These are phyloP conservation scores for Bilobella aurantiaca DNA, from an alignment of 1,140 invertebrate species.

Conservation along the genomic window DNA sequence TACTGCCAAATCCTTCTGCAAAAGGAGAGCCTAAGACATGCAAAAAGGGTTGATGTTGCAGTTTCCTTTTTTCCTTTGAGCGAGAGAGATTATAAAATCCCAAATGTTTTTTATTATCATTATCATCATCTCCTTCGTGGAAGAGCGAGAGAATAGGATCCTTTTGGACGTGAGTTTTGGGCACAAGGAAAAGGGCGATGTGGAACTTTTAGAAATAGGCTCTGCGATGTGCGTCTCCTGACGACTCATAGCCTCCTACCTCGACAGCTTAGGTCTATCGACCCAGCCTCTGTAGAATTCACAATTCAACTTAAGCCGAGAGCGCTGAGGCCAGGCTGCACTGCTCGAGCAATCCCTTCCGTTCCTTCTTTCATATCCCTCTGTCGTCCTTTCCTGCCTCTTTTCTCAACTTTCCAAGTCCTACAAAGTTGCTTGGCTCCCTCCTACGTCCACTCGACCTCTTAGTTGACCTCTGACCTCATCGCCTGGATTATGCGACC, in stretches of 20 bases:
- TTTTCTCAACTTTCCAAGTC: not conserved
- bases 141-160: too few relatives aligned
- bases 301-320: not conserved
- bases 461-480: not conserved
- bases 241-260: not conserved
- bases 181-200: not conserved
- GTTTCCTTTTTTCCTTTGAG: too few relatives aligned
- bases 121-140: not conserved
- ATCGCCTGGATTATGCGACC: not conserved
- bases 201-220: not conserved
- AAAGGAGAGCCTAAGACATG: too few relatives aligned
- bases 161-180: not conserved
- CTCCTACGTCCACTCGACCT: not conserved
- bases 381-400: not conserved
- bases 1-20: too few relatives aligned
- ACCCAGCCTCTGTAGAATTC: not conserved
- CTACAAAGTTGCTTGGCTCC: not conserved
- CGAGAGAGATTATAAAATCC: too few relatives aligned
- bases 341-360: slow-evolving; percentile 1
- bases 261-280: slow-evolving; percentile 3
- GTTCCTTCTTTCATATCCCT: not conserved
- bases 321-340: not conserved
- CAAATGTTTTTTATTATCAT: not conserved
- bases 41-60: too few relatives aligned
- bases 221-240: not conserved